Base-by-base conservation (phyloP, 1,140 invertebrate species). In the Pararge aegeria region DNA sequence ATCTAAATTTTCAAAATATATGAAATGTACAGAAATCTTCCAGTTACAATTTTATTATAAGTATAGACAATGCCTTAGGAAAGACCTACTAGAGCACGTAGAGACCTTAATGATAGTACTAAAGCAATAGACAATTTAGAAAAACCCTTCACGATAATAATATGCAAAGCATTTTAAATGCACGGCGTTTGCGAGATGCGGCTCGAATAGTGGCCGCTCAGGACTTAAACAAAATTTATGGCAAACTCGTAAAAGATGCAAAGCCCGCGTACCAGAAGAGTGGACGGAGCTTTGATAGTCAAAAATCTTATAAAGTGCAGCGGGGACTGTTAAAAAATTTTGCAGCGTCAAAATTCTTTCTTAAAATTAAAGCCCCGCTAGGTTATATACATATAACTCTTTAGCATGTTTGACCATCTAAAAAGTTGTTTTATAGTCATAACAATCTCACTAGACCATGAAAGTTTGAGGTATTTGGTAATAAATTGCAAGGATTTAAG, bases 271-370 rank as follows among this genome's bases (percentile, higher is more conserved):
- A 10, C 24, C 4, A 38, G 30, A n/a, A 15, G 49, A 61, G 55
- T 44, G 55, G 55, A 50, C 55, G 55, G 38, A 57, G 60, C 58
- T 66, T 61, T 44, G 27, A 53, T 48, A 48, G 42, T 53, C 59
- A 61, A 66, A 66, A 66, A 66, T 54, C 30, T 55, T 58, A 13
- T 19, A 37, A 34, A 27, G 27, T 37, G 50, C 44, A 24, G 16
- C 24, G 55, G 53, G 20, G 5, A 18, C 38, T 40, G 16, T 40
- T 40, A 40, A 40, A 40, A 40, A 40, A 16, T 40, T 37, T 40
- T 40, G 38, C 38, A 40, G 38, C 1, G 5, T 16, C 13, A 5
- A 40, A 16, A 5, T 18, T 16, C 16, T 16, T 18, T 16, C 12
- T 40, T 40, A 15, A 40, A 10, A 40, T 18, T 40, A 16, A 40